Evolutionary conservation across 2,113 vertebrate species (phyloP).

Genomic region (Lophura nycthemera): DNA sequence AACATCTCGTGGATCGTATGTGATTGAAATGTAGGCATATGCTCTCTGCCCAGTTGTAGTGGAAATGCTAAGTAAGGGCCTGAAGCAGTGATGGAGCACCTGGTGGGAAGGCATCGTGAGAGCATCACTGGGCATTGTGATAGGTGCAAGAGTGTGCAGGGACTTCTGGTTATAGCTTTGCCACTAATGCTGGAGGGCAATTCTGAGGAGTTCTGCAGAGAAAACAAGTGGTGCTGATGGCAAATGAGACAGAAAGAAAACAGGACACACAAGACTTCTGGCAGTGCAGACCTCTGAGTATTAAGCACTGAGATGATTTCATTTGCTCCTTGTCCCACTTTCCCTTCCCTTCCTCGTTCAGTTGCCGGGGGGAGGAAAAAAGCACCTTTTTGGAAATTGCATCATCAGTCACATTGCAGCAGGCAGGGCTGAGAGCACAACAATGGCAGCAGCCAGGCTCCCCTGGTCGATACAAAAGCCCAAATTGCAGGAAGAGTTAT

Average conservation of each 20-base stretch:
- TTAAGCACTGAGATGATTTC: background rate
- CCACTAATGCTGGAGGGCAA: background rate
- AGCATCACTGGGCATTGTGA: rapidly evolving
- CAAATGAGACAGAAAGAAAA: background rate
- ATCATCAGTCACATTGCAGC: background rate
- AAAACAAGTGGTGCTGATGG: background rate
- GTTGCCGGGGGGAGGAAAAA: background rate
- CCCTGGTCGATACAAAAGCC: background rate
- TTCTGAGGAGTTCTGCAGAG: background rate
- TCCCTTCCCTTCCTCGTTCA: background rate
- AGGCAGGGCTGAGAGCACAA: background rate
- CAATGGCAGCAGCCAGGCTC: background rate
- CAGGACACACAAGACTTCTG: background rate
- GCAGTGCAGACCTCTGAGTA: background rate
- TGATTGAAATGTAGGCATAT: background rate
- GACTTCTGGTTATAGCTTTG: background rate
- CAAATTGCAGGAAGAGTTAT: background rate
- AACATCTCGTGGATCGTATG: background rate
- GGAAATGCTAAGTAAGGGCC: no score
- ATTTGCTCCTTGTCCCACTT: background rate
- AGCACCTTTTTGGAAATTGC: background rate
- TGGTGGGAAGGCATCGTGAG: background rate
- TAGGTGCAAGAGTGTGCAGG: background rate
- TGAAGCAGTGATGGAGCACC: no score
- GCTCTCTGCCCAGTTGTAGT: background rate